Base-by-base conservation (phyloP, 2,888 invertebrate species). In the Lasioglossum lativentre region DNA sequence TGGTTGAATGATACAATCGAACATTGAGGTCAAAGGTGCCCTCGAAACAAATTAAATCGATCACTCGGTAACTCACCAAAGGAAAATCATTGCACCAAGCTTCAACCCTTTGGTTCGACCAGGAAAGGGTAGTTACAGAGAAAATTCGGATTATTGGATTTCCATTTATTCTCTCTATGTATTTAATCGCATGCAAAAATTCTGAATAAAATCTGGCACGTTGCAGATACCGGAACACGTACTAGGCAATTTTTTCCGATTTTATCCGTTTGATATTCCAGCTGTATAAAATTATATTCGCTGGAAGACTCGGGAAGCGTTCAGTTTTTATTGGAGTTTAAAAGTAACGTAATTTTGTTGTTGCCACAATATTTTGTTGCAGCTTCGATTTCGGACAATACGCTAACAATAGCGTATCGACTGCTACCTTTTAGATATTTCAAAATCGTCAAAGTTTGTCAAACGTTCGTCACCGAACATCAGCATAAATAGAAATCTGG, bases 161-260 rank as follows among this genome's bases (percentile, higher is more conserved):
- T 56, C 75, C 52, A 63, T 63, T 63, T 63, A 63, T 63, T 63
- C 59, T 30, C 59, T 63, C 27, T 27, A n/a, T n/a, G n/a, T n/a
- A 63, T 27, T 63, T 63, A 63, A 27, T 63, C 59, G 59, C 59
- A 27, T 63, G 59, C 59, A 63, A 63, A 30, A 30, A 75, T 63
- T 63, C 56, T 6, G 59, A 16, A 63, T 63, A 27, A 63, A 63
- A 63, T 63, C 59, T 63, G 59, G 27, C 59, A 63, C 27, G 59
- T 63, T 63, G 16, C 59, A 63, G 59, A 30, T n/a, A 63, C 27
- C 59, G 14, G 59, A 27, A 63, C 59, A 63, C n/a, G 59, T 30
- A 71, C 38, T 40, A 40, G 71, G 23, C 71, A n/a, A 40, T 71
- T 71, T 71, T 40, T 71, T 71, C 40, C 38, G 59, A 16, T 63